Conservation (phyloP, 2,113 vertebrate genomes). For the Gallinago jamesoni region DNA sequence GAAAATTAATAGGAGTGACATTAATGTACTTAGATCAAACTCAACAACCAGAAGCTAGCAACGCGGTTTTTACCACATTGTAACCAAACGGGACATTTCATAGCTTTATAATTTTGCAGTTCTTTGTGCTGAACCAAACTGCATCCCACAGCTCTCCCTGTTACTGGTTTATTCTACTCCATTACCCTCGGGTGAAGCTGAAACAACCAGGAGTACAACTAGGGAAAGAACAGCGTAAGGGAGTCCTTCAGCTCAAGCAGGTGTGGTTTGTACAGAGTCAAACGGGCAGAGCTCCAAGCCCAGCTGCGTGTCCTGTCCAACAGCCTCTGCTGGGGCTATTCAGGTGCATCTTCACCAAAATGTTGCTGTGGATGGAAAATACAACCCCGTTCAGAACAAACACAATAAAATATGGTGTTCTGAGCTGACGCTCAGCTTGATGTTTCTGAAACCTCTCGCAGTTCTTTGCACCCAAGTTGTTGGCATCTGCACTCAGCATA, state of each 20-base stretch:
- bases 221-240: no score
- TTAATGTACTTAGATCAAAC: not conserved
- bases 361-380: not conserved
- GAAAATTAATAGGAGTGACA: not conserved
- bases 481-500: not conserved
- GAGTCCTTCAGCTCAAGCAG: not conserved
- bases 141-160: not conserved
- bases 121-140: not conserved
- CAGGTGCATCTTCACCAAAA: not conserved
- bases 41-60: not conserved
- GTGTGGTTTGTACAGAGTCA: not conserved
- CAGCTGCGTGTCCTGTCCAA: not conserved
- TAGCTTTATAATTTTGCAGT: not conserved
- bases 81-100: not conserved
- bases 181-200: not conserved
- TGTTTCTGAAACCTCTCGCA: not conserved
- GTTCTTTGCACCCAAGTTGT: not conserved
- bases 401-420: not conserved
- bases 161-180: not conserved
- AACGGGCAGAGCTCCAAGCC: rapidly evolving
- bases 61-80: not conserved
- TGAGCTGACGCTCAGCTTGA: not conserved
- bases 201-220: not conserved
- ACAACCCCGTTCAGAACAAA: not conserved
- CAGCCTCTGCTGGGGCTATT: not conserved